Conservation (phyloP, 2,113 vertebrate species). For the Hylia prasina region DNA sequence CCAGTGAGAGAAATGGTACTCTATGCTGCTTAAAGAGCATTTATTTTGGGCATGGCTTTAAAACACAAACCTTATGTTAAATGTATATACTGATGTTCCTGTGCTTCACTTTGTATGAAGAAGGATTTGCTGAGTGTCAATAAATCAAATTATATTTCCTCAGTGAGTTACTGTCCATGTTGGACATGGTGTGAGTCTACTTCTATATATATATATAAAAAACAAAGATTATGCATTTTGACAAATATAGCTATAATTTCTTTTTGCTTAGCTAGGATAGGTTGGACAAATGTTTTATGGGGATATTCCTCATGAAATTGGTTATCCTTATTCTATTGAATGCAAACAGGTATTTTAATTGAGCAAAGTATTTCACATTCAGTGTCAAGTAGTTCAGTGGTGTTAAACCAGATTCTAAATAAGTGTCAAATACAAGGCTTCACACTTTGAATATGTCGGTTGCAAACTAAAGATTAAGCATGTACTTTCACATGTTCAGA, state of each 20-base stretch:
- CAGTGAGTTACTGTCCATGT: background rate
- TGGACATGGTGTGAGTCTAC: background rate
- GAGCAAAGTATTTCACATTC: background rate
- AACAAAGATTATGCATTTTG: background rate
- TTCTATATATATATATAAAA: background rate
- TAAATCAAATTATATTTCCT: background rate
- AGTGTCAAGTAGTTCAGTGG: background rate
- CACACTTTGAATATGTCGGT: background rate
- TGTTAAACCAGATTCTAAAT: constrained; percentile 1
- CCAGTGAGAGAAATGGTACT: background rate
- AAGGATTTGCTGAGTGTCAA: background rate
- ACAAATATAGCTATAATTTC: background rate
- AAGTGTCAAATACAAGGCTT: background rate
- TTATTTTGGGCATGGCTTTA: background rate
- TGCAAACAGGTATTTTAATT: background rate
- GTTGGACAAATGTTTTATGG: background rate
- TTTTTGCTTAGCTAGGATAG: background rate
- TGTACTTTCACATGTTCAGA: background rate
- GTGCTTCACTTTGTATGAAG: background rate
- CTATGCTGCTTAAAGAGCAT: background rate
- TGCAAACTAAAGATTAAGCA: background rate
- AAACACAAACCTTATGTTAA: background rate
- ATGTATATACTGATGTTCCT: background rate
- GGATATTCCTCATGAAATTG: background rate
- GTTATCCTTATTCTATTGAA: background rate